A percentile compares a stretch with the other conserved stretches of the same genome.
Evolutionary conservation across 1,140 invertebrate species (phyloP).

Genomic region (Contarinia nasturtii): DNA sequence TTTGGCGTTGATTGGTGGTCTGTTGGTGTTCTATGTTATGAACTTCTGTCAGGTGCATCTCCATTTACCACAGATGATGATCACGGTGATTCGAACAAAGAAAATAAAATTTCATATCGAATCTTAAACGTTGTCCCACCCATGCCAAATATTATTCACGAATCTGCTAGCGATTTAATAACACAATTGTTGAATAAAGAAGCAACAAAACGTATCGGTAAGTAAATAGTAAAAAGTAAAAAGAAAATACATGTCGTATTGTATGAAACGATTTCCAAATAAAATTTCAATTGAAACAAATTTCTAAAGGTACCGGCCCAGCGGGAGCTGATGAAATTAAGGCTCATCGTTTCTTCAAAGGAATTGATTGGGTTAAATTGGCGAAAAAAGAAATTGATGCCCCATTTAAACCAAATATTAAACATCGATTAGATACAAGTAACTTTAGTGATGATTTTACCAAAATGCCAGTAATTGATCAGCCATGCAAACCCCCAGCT

Average conservation of each 20-base stretch:
- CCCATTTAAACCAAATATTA: conserved; percentile 65
- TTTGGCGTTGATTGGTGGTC: conserved; percentile 96
- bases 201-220: conserved; percentile 54
- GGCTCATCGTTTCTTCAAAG: conserved; percentile 65
- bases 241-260: too few species aligned
- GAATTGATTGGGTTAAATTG: conserved; percentile 58
- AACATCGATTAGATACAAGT: conserved; percentile 73
- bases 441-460: conserved; percentile 97
- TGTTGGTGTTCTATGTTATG: conserved; percentile 89
- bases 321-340: conserved; percentile 70
- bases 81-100: conserved; percentile 77
- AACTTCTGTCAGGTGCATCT: conserved; percentile 88
- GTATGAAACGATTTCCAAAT: too few species aligned
- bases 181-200: conserved; percentile 71
- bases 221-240: background rate
- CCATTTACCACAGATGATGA: conserved; percentile 95
- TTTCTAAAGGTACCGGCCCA: conserved; percentile 40
- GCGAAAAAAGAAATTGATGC: conserved; percentile 51
- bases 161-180: conserved; percentile 40
- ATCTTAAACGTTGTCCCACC: conserved; percentile 75
- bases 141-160: conserved; percentile 49
- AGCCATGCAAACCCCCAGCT: conserved; percentile 68
- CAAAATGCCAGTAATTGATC: conserved; percentile 69
- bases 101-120: conserved; percentile 80
- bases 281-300: too few species aligned